Conservation (phyloP, 2,888 invertebrate species). For the Chrysomela aeneicollis region DNA sequence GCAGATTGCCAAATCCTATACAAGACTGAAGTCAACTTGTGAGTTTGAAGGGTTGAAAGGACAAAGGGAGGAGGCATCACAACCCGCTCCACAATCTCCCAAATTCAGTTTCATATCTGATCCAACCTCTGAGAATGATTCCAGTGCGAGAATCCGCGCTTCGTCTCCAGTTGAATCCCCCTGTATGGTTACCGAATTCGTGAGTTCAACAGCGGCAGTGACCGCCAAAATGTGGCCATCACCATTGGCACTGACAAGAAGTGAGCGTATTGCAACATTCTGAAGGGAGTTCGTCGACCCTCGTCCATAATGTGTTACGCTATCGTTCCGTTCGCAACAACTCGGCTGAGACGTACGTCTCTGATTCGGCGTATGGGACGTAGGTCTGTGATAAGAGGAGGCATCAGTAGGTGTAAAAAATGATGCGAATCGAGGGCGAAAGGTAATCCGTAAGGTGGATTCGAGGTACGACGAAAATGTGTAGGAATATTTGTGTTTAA, state of each 20-base stretch:
- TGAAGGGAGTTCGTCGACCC: slow-evolving; percentile 56
- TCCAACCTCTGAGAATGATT: background rate
- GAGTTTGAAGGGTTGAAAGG: no score
- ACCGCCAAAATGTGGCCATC: slow-evolving; percentile 49
- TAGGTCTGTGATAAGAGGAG: slow-evolving; percentile 46
- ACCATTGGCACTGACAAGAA: slow-evolving; percentile 43
- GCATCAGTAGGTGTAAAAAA: slow-evolving; percentile 61
- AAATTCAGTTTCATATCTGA: background rate
- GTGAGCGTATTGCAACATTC: slow-evolving; percentile 45
- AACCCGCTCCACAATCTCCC: no score
- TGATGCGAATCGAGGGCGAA: slow-evolving; percentile 61
- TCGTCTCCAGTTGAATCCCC: slow-evolving; percentile 18
- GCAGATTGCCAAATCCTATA: no score
- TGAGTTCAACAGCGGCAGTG: slow-evolving; percentile 43
- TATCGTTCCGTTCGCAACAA: slow-evolving; percentile 53
- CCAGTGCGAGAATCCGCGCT: background rate
- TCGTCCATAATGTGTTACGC: slow-evolving; percentile 61
- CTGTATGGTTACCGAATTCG: slow-evolving; percentile 36
- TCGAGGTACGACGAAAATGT: slow-evolving; percentile 44
- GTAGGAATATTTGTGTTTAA: slow-evolving; percentile 32
- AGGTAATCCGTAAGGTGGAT: slow-evolving; percentile 59
- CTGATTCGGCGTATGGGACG: slow-evolving; percentile 20
- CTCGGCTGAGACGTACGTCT: slow-evolving; percentile 36
- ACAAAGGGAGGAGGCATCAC: no score
- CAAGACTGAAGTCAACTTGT: no score